Base-by-base conservation (phyloP, 2,113 vertebrate species). In the Dicerorhinus sumatrensis region DNA sequence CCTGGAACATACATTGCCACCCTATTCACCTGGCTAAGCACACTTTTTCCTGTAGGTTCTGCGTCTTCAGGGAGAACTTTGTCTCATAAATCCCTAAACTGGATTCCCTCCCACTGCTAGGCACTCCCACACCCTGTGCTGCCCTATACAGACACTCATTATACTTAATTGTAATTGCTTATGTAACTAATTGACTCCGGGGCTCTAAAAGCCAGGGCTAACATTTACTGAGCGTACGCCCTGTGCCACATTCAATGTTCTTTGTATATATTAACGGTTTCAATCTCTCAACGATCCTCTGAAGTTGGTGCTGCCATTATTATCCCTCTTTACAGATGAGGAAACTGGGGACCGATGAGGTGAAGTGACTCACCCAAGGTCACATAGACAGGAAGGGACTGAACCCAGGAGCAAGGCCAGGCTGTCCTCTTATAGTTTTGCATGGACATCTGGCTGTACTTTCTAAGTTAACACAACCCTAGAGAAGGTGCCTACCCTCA, bases 381-480 rank as follows among this genome's bases (percentile, higher is more conserved):
- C n/a, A 14, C 80, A 39, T 6, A 27, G 27, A 27, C 76, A 62
- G 21, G 10, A 9, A 70, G 42, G 76, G 25, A 39, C 39, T 9
- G n/a, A 46, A 18, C 29, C 10, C 67, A 48, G 58, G 60, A 31
- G 27, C 13, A 25, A 42, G 21, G 8, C 6, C 4, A 21, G 63
- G 80, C 39, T 16, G 39, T 51, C 33, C 58, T 1, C 0, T 11
- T 8, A 18, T 8, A 16, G 3, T 10, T 79, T 4, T 58, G 7
- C 25, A 0, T 0, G 29, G 20, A 69, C 7, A 8, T 13, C 1
- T 17, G 54, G 17, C 42, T 54, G 8, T 14, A 2, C 14, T 27
- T 4, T 48, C 25, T 21, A 5, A 3, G 9, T n/a, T 25, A 3
- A 58, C 8, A 2, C 10, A 6, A 20, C 69, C 69, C 39, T 10